Conservation (phyloP, 2,113 vertebrate genomes). For the Actenoides lindsayi region DNA sequence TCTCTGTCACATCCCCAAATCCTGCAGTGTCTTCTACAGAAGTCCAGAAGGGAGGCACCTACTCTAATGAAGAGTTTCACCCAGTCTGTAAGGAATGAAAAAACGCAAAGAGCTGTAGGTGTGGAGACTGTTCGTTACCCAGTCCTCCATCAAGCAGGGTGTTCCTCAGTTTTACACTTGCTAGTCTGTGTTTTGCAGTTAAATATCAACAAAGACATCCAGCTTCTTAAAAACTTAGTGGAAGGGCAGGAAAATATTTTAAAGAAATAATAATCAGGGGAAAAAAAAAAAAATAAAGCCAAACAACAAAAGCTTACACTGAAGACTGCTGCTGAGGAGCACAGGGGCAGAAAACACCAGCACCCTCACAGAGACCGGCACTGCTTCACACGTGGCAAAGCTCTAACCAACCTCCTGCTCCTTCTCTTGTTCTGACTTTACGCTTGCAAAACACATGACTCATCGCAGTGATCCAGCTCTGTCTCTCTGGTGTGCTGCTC, state of each 20-base stretch:
- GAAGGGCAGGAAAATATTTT: not conserved
- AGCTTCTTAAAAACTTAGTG: not conserved
- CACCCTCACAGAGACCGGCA: not conserved
- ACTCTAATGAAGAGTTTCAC: not conserved
- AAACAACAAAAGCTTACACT: not conserved
- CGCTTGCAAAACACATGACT: not conserved
- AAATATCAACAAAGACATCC: not conserved
- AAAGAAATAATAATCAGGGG: not conserved
- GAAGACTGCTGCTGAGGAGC: not conserved
- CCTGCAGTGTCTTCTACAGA: not conserved
- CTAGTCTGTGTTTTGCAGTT: not conserved
- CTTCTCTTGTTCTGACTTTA: not conserved
- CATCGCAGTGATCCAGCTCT: accelerated
- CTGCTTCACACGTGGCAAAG: not conserved
- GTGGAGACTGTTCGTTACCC: not conserved
- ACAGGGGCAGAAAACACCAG: not conserved
- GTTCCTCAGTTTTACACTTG: not conserved
- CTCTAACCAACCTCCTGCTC: not conserved
- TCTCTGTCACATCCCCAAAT: not conserved
- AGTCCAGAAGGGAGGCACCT: not conserved
- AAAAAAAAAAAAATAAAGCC: not conserved
- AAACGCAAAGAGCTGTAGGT: not conserved
- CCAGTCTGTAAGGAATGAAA: not conserved
- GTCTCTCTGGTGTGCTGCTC: not conserved
- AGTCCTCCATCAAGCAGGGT: not conserved